Base-by-base conservation (phyloP, 2,888 invertebrate genomes). In the Liodrosophila aerea region DNA sequence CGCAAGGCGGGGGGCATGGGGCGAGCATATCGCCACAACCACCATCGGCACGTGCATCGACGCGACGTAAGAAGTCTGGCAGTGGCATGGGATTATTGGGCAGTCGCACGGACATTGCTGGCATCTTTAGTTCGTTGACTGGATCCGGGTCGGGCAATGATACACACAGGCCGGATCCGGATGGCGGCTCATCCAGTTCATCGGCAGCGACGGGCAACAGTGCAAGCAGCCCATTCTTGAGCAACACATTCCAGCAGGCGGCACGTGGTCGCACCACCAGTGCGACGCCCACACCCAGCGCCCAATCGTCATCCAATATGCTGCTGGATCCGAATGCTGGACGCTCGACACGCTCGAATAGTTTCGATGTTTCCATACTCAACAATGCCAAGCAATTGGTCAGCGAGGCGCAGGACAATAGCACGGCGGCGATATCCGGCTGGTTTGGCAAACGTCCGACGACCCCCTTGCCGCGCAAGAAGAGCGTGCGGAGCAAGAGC, bases 281-380 rank as follows among this genome's bases (percentile, higher is more conserved):
- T 9, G 80, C 85, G 50, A 76, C 87, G 3, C 85, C 87, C 4
- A 78, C 77, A 1, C 75, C 86, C 9, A 71, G 71, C 1, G 75
- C 53, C 0, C 74, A 76, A 44, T 8, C 74, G 46, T 8, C 74
- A 4, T 64, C 76, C n/a, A 73, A 84, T 9, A 76, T 86, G 46
- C 71, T 88, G 12, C 76, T 90, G 1, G 89, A 90, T 61, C 89
- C 89, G 0, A 90, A 90, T 59, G 89, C 89, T 1, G 89, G 89
- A 0, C 85, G 90, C 65, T 94, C 93, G 67, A 94, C 93, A 87
- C 93, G 96, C 50, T 96, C 96, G 11, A 96, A 95, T 89, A 96
- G 96, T 88, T 96, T 96, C 82, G 96, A 96, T 88, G 93, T 95
- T 0, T 95, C 95, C 13, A 92, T 95, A 15, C 91, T 96, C 34